Conservation (phyloP, 2,888 invertebrate genomes). For the Rhimphoctona megacephalus region DNA sequence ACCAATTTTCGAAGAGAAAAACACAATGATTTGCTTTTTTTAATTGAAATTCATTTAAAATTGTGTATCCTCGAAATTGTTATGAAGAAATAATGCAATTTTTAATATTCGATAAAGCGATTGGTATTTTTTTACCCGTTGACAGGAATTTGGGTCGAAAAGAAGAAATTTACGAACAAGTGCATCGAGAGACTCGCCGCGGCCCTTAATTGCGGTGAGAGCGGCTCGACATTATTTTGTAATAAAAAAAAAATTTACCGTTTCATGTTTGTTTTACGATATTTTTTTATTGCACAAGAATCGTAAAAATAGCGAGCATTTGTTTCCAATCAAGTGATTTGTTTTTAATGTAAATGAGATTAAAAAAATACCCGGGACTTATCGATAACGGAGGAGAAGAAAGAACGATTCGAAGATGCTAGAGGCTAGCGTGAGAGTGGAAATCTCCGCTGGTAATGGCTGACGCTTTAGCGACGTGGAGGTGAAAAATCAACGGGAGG, state of each 20-base stretch:
- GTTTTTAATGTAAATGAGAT: not conserved
- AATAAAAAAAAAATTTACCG: not conserved
- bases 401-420: slow-evolving; percentile 72
- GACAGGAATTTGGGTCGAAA: not conserved
- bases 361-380: not conserved
- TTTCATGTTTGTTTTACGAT: not conserved
- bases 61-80: not conserved
- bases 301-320: not conserved
- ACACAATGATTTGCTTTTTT: not conserved
- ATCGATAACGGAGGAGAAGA: not conserved
- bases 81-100: not conserved
- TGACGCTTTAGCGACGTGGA: slow-evolving; percentile 66
- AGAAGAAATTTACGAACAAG: not conserved
- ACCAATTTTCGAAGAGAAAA: not conserved
- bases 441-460: slow-evolving; percentile 77
- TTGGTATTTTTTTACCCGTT: slow-evolving; percentile 1
- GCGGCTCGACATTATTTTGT: not conserved
- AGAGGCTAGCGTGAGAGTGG: slow-evolving; percentile 74
- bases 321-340: not conserved
- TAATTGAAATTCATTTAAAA: not conserved
- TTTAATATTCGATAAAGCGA: not conserved
- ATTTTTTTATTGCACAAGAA: not conserved
- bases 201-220: not conserved
- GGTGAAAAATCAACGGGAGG: slow-evolving; percentile 46
- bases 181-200: not conserved